Conservation (phyloP, 2,113 vertebrate genomes). For the Periophthalmus modestus region DNA sequence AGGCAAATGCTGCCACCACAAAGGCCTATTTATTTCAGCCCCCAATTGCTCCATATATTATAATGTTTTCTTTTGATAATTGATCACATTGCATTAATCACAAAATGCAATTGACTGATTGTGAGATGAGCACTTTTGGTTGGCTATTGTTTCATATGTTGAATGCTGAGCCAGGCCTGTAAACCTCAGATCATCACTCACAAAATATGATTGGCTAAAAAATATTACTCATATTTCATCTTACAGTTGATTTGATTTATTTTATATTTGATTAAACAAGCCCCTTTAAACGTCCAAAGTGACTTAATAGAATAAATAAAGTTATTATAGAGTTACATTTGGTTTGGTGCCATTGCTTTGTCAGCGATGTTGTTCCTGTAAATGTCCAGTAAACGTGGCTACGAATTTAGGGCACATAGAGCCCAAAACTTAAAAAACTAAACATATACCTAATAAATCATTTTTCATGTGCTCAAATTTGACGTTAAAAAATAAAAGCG, state of each 20-base stretch:
- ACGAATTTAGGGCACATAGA: not conserved
- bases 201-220: not conserved
- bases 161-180: not conserved
- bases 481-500: not conserved
- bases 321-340: not conserved
- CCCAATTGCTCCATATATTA: not conserved
- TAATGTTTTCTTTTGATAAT: not conserved
- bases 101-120: not conserved
- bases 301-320: not conserved
- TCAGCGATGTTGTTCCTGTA: slow-evolving; percentile 12
- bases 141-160: not conserved
- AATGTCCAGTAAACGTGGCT: slow-evolving; percentile 5
- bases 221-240: not conserved
- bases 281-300: not conserved
- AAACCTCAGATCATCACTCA: not conserved
- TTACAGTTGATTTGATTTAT: not conserved
- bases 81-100: no score
- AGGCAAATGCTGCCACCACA: not conserved
- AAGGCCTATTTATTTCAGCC: not conserved
- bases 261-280: not conserved
- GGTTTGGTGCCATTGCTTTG: slow-evolving; percentile 10
- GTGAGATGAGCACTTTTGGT: not conserved
- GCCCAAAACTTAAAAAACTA: no score
- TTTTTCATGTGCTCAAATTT: not conserved
- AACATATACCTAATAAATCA: not conserved